phyloP scores from a whole-genome alignment of 2,113 vertebrate species.

The Serranochromis macrocephalus region DNA sequence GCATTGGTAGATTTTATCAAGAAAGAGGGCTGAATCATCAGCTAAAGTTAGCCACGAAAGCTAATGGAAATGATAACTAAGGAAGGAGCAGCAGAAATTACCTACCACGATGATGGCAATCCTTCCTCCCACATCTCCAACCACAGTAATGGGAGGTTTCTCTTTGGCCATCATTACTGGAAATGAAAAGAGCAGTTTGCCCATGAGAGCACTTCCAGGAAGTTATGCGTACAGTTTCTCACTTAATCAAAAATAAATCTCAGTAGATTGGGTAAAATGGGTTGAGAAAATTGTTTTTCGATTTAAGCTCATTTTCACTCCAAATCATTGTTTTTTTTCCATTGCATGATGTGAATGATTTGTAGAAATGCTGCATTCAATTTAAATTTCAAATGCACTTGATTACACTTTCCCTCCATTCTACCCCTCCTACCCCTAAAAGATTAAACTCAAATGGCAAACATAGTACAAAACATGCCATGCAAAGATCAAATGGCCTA shows the following conservation, averaged over 20 bases:
- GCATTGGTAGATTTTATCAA: not conserved
- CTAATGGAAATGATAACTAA: not conserved
- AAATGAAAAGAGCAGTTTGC: conserved; percentile 23
- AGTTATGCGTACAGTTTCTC: not conserved
- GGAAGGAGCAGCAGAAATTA: not conserved
- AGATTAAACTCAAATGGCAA: conserved; percentile 36
- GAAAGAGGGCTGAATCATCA: not conserved
- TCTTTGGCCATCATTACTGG: conserved; percentile 99
- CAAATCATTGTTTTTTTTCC: not conserved
- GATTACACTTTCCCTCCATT: conserved; percentile 57
- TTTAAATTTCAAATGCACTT: not conserved
- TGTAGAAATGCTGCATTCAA: not conserved
- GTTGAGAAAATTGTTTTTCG: conserved; percentile 43
- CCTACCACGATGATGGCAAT: conserved; percentile 97
- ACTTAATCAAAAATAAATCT: not conserved
- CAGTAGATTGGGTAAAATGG: conserved; percentile 74
- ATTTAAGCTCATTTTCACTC: conserved; percentile 2
- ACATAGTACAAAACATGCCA: conserved; percentile 70
- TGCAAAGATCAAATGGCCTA: conserved; percentile 61
- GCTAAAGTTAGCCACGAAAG: not conserved
- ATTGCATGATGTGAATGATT: not conserved
- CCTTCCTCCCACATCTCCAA: conserved; percentile 94
- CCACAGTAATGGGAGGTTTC: conserved; percentile 96
- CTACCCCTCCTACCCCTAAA: conserved; percentile 64
- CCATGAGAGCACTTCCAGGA: not conserved